Evolutionary conservation across 2,888 invertebrate genomes (phyloP), one percentile per base, ranked within the genome.

Genomic region (Euplagia quadripunctaria): DNA sequence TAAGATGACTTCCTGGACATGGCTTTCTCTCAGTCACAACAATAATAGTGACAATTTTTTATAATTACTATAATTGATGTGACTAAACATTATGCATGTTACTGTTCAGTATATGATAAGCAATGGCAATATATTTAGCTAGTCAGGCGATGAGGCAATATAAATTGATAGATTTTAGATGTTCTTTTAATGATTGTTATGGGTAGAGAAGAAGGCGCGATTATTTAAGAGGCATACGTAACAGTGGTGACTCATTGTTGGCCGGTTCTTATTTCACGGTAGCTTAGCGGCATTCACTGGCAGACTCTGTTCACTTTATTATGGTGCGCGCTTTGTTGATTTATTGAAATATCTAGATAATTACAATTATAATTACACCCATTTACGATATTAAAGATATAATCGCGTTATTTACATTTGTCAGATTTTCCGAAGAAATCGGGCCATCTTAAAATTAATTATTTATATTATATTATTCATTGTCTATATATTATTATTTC

Each of bases 241-340:
- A 91, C 89, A 86, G 87, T 81, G 82, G 91, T 90, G 90, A 91
- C 85, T 90, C 89, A 92, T 90, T 90, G 90, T 91, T 85, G 84
- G 87, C 85, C 85, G 87, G 86, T 86, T 88, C 91, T 93, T 93
- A 94, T 94, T 95, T 94, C 94, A 94, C 91, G 93, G 91, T 89
- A 87, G 89, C 91, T 94, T 93, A 93, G 86, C 86, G 64, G 63
- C 86, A 79, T 78, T 82, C 77, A 82, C 82, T 82, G 81, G 79
- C 80, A 72, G 75, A 76, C 69, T 68, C 12, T 78, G 76, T 81
- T 78, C 86, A 82, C 81, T 83, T 46, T 61, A 73, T 77, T 79
- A 74, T 64, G 76, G 85, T 85, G 84, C 86, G 72, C 76, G 72
- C 68, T 80, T 81, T 75, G 63, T 65, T 73, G 51, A n/a, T 58